These are phyloP conservation scores for Cygnus buccinator DNA, from an alignment of 2,113 vertebrate genomes.

Conservation along the genomic window DNA sequence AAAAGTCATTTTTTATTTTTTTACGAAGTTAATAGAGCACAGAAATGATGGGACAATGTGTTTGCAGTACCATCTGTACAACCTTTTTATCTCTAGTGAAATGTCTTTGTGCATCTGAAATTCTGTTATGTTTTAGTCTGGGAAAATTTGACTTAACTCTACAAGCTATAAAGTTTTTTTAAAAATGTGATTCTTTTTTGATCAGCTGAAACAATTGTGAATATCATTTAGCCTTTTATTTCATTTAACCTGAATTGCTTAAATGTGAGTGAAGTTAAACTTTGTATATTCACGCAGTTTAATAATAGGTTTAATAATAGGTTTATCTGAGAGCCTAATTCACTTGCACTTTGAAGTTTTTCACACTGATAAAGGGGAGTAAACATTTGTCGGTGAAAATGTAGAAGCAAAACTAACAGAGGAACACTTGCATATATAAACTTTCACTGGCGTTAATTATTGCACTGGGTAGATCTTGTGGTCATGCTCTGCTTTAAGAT, in stretches of 20 bases:
- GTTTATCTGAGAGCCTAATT: not conserved
- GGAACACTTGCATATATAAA: not conserved
- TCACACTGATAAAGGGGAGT: not conserved
- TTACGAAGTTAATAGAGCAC: not conserved
- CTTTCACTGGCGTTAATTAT: not conserved
- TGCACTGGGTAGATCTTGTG: not conserved
- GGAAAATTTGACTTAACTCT: not conserved
- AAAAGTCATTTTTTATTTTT: not conserved
- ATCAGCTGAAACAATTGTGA: not conserved
- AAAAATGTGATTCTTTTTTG: not conserved
- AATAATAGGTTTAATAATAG: not conserved
- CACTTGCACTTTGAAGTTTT: not conserved
- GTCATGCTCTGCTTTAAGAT: not conserved
- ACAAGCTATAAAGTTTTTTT: not conserved
- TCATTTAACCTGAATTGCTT: not conserved
- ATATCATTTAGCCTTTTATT: not conserved
- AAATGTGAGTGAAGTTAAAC: not conserved
- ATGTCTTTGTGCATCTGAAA: not conserved
- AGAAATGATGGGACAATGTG: not conserved
- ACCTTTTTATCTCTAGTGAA: not conserved
- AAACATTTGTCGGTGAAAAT: not conserved
- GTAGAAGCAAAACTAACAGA: not conserved
- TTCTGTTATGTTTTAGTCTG: not conserved
- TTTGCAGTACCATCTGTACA: not conserved
- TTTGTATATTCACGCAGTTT: rapidly evolving